Evolutionary conservation across 2,888 invertebrate species (phyloP).

Genomic region (Agriopis leucophaearia): DNA sequence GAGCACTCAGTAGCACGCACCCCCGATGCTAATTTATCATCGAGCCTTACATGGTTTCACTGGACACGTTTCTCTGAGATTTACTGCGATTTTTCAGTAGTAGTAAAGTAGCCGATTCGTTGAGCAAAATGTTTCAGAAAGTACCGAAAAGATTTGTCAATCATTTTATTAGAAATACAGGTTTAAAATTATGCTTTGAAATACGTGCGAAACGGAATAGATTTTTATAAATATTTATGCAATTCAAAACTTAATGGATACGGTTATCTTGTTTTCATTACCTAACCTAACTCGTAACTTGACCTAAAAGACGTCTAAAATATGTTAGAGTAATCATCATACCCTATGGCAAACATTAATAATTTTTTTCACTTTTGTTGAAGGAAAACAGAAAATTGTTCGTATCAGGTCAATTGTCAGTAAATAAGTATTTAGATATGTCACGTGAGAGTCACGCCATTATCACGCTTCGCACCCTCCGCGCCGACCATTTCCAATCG

Average conservation of each 20-base stretch:
- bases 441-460: slow-evolving; percentile 49
- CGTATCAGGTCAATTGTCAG: not conserved
- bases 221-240: too few species aligned
- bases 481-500: slow-evolving; percentile 51
- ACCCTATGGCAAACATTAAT: not conserved
- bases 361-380: too few species aligned
- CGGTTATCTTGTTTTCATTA: too few species aligned
- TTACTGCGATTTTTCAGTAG: not conserved
- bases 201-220: too few species aligned
- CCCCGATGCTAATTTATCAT: slow-evolving; percentile 25
- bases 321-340: not conserved
- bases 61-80: not conserved
- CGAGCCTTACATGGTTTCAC: slow-evolving; percentile 40
- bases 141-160: too few species aligned
- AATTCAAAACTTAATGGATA: too few species aligned
- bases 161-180: too few species aligned
- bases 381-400: too few species aligned
- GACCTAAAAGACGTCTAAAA: too few species aligned
- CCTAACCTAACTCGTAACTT: too few species aligned
- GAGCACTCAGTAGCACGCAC: slow-evolving; percentile 26
- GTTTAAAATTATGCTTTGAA: not conserved
- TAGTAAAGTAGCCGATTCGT: too few species aligned
- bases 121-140: not conserved
- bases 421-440: not conserved
- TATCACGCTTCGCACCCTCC: slow-evolving; percentile 34